These are phyloP conservation scores for Pachypanchax playfairii DNA, from an alignment of 2,113 vertebrate genomes.

Conservation along the genomic window DNA sequence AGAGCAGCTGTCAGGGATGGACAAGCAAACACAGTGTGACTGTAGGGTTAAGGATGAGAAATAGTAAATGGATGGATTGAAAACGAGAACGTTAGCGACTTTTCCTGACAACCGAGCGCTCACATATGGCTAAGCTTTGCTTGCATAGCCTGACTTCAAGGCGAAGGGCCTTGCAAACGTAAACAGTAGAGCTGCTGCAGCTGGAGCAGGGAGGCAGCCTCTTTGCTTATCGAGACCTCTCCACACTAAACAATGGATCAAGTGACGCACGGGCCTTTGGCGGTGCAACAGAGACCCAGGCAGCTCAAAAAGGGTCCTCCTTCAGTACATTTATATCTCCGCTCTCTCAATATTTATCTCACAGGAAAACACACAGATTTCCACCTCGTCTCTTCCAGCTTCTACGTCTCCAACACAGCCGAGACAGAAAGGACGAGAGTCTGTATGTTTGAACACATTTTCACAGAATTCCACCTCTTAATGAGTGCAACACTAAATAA, in stretches of 20 bases:
- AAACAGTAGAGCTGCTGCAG: conserved; percentile 77
- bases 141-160: conserved; percentile 79
- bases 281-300: conserved; percentile 71
- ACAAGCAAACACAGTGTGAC: too few relatives aligned
- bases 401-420: background rate
- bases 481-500: background rate
- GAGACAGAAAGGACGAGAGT: background rate
- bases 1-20: too few relatives aligned
- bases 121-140: conserved; percentile 76
- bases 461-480: background rate
- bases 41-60: too few relatives aligned
- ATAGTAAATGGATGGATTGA: conserved; percentile 7
- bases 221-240: conserved; percentile 75
- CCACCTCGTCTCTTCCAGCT: conserved; percentile 48
- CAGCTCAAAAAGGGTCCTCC: conserved; percentile 57
- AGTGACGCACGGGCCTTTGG: conserved; percentile 77
- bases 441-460: background rate
- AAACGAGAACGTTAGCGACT: conserved; percentile 41
- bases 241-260: conserved; percentile 80
- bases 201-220: conserved; percentile 69
- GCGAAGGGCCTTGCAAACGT: conserved; percentile 76
- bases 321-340: conserved; percentile 66
- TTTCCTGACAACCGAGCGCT: conserved; percentile 52
- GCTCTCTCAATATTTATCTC: conserved; percentile 80
- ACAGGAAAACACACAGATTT: conserved; percentile 66